Base-by-base conservation (phyloP, 1,140 invertebrate genomes). In the Doryteuthis pealeii region DNA sequence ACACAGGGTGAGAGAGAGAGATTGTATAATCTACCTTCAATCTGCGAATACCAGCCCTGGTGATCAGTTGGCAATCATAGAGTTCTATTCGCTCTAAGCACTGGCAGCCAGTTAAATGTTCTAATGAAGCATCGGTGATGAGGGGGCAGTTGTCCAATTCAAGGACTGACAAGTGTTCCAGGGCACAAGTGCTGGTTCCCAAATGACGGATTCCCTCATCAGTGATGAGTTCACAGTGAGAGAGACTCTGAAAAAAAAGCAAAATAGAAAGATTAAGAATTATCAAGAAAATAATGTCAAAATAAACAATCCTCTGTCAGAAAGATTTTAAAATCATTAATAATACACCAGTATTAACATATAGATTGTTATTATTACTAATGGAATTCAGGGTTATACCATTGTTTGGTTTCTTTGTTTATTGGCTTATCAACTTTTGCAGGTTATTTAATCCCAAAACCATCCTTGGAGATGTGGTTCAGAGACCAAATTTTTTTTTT, bases 101-200 rank as follows among this genome's bases (percentile, higher is more conserved):
- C 88, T 96, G 94, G 89, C 97, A 98, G 70, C 94, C 93, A 80
- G 93, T 93, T 78, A 99, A 91, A 89, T 99, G 95, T 87, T 98
- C 96, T 77, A 99, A 89, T 72, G 97, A 96, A n/a, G 93, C 92
- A 89, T 99, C 98, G n/a, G 97, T 99, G 79, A 99, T 96, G 75
- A 98, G 90, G 2, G 98, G 98, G 89, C 98, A 99, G 89, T 99
- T 99, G 89, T 99, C 98, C 79, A 99, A 90, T 89, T 99, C 98
- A 67, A 99, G 90, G 35, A 99, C 95, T 66, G 94, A 94, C 49
- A 90, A 78, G 40, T 84, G 80, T 74, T 89, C 87, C 28, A 80
- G 83, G 18, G 96, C 94, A 89, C 95, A 97, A 1, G 96, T 93
- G 70, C 95, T 96, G 76, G 93, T 92, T 0, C 96, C 95, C 70